Percentiles rank a stretch among this genome's conserved stretches.
These are phyloP conservation scores for Dinocampus coccinellae DNA, from an alignment of 2,888 invertebrate species.

Conservation along the genomic window DNA sequence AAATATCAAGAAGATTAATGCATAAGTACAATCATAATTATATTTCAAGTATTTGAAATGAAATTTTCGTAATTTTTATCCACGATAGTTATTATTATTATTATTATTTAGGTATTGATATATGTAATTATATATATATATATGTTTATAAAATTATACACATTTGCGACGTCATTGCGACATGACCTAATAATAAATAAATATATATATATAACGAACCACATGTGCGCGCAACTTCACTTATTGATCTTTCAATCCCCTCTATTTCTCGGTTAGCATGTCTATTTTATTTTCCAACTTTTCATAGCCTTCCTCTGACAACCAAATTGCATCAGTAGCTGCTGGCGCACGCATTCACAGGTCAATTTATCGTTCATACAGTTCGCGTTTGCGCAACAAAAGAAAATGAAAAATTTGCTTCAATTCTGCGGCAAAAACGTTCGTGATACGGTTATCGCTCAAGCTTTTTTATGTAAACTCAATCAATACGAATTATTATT, in stretches of 20 bases:
- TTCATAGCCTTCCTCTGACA: constrained; percentile 13
- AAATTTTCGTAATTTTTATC: no score
- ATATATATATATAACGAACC: no score
- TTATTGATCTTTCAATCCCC: constrained; percentile 47
- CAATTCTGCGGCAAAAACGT: constrained; percentile 32
- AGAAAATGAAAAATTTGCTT: constrained; percentile 17
- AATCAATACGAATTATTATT: constrained; percentile 44
- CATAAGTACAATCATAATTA: no score
- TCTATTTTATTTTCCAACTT: constrained; percentile 34
- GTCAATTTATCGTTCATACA: constrained; percentile 49
- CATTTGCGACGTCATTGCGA: constrained; percentile 46
- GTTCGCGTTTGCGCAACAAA: constrained; percentile 41
- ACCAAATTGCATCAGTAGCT: constrained; percentile 40
- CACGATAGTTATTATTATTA: no score
- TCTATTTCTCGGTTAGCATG: not conserved
- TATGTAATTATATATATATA: not conserved
- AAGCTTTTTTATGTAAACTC: constrained; percentile 18
- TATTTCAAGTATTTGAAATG: no score
- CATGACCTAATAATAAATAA: constrained; percentile 31
- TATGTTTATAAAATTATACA: constrained; percentile 5
- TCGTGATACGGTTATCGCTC: constrained; percentile 26
- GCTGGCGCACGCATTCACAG: constrained; percentile 49
- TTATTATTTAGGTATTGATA: not conserved
- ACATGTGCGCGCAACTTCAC: constrained; percentile 48
- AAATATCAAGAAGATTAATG: no score